Evolutionary conservation across 2,113 vertebrate species (phyloP).

Genomic region (Hyperopisus bebe): DNA sequence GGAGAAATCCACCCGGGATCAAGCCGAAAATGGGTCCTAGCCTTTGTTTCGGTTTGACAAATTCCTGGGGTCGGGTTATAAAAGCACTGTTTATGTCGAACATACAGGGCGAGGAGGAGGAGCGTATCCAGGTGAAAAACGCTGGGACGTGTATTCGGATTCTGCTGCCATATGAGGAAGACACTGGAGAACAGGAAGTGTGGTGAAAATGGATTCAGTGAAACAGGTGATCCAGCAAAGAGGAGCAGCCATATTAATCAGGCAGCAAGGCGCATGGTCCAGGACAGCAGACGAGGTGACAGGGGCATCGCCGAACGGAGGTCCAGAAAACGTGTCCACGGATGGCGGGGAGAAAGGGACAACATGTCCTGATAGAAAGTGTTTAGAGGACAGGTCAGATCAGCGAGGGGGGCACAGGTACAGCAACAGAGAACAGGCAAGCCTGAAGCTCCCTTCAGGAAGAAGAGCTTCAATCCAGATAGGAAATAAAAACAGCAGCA

Average conservation of each 20-base stretch:
- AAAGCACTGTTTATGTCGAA: background rate
- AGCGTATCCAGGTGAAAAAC: background rate
- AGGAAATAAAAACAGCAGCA: background rate
- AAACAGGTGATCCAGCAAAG: background rate
- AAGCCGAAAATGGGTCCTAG: background rate
- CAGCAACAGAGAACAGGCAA: background rate
- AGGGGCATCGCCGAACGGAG: background rate
- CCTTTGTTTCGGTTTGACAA: background rate
- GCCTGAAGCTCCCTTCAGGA: background rate
- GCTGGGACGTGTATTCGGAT: background rate
- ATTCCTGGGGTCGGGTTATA: background rate
- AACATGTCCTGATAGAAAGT: background rate
- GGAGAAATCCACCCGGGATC: background rate
- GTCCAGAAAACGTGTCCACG: background rate
- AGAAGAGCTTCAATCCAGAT: background rate
- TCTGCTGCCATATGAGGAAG: background rate
- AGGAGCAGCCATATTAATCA: constrained; percentile 14
- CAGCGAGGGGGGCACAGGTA: background rate
- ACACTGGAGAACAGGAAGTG: background rate
- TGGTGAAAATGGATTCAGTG: constrained; percentile 1
- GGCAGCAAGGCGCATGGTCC: background rate
- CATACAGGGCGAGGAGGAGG: background rate
- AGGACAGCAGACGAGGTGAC: background rate
- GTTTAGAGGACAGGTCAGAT: background rate
- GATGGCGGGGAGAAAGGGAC: background rate